Conservation (phyloP, 2,797 vertebrate species). For the Diceros bicornis region DNA sequence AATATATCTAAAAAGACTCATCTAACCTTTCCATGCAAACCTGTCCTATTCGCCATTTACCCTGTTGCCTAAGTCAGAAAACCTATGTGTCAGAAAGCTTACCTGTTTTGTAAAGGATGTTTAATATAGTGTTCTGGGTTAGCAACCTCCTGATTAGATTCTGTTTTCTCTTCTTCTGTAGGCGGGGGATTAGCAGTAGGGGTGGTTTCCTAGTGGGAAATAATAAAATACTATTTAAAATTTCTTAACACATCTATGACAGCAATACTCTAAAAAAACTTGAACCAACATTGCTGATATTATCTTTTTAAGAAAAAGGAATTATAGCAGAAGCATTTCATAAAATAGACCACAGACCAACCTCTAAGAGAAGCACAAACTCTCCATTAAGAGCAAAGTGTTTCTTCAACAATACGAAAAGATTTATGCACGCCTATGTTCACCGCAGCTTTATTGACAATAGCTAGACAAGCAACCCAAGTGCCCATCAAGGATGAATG, state of each 20-base stretch:
- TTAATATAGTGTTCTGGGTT: slow-evolving; percentile 96
- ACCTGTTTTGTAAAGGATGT: slow-evolving; percentile 98
- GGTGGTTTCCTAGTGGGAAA: slow-evolving; percentile 92
- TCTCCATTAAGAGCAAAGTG: slow-evolving; percentile 6
- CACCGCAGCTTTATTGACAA: too few species aligned
- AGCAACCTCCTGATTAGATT: slow-evolving; percentile 92
- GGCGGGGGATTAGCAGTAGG: slow-evolving; percentile 92
- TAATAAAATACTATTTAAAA: slow-evolving; percentile 68
- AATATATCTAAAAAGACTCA: slow-evolving; percentile 49
- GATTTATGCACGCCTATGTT: too few species aligned
- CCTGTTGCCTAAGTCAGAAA: slow-evolving; percentile 32
- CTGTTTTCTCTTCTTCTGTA: slow-evolving; percentile 93
- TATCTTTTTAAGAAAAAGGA: slow-evolving; percentile 41
- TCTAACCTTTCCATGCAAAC: slow-evolving; percentile 4
- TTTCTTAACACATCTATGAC: slow-evolving; percentile 41
- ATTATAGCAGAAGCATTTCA: neutral
- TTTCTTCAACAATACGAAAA: too few species aligned
- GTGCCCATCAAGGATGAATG: too few species aligned
- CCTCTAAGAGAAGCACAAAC: neutral
- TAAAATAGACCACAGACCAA: neutral
- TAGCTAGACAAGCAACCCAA: too few species aligned
- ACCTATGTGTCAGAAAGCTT: slow-evolving; percentile 67
- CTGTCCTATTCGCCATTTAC: neutral
- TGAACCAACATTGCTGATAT: neutral
- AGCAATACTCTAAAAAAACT: slow-evolving; percentile 48